Evolutionary conservation across 1,140 invertebrate species (phyloP).

Genomic region (Ips nitidus): DNA sequence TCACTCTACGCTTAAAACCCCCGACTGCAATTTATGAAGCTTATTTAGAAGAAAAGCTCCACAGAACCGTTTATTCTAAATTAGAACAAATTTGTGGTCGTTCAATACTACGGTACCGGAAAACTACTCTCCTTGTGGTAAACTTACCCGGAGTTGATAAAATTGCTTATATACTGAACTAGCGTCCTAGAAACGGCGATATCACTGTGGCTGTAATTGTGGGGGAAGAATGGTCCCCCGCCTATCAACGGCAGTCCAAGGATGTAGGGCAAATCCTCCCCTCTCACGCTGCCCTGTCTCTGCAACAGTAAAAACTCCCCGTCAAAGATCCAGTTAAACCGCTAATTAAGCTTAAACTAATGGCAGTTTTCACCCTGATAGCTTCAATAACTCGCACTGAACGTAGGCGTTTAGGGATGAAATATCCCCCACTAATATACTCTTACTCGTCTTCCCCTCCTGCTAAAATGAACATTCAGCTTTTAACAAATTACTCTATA

Average conservation of each 20-base stretch:
- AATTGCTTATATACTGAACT: constrained; percentile 82
- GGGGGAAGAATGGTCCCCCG: constrained; percentile 60
- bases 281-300: constrained; percentile 78
- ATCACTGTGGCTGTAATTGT: constrained; percentile 74
- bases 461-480: no score
- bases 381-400: background rate
- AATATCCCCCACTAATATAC: background rate
- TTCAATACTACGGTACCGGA: no score
- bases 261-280: constrained; percentile 94
- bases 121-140: background rate
- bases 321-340: constrained; percentile 8
- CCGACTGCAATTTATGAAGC: no score
- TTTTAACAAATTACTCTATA: no score
- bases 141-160: constrained; percentile 77
- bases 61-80: no score
- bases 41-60: no score
- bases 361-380: background rate
- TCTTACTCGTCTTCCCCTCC: no score
- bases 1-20: no score
- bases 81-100: no score
- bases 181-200: constrained; percentile 72
- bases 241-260: constrained; percentile 84
- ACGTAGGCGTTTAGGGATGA: constrained; percentile 1
- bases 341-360: background rate
- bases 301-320: constrained; percentile 50